Conservation (phyloP, 2,888 invertebrate species). For the Eristalis tenax region DNA sequence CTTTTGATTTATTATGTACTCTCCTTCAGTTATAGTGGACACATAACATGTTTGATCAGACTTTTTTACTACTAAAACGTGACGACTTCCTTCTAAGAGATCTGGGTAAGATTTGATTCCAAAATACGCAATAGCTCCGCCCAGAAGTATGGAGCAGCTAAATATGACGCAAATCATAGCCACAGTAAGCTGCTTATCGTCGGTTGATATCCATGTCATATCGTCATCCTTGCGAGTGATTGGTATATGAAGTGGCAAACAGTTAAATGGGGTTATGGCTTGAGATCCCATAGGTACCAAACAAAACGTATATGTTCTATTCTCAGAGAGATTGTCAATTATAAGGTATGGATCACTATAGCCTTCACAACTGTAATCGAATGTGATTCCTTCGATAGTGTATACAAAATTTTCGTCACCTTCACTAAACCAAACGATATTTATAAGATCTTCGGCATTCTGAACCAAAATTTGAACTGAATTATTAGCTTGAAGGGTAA, state of each 20-base stretch:
- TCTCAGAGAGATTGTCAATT: slow-evolving; percentile 73
- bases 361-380: slow-evolving; percentile 75
- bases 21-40: slow-evolving; percentile 75
- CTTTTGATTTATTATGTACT: slow-evolving; percentile 62
- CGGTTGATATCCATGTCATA: slow-evolving; percentile 73
- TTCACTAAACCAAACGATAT: slow-evolving; percentile 78
- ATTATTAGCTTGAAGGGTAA: slow-evolving; percentile 73
- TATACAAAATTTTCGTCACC: slow-evolving; percentile 42
- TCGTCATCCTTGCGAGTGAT: not conserved
- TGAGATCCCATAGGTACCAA: slow-evolving; percentile 71
- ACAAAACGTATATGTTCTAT: slow-evolving; percentile 78
- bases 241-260: slow-evolving; percentile 77
- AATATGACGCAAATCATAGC: slow-evolving; percentile 77
- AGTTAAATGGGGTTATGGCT: slow-evolving; percentile 77
- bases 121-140: slow-evolving; percentile 76
- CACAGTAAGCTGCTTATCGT: slow-evolving; percentile 76
- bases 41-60: slow-evolving; percentile 74
- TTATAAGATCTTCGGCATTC: slow-evolving; percentile 65
- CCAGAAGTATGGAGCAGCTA: slow-evolving; percentile 74
- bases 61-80: slow-evolving; percentile 76
- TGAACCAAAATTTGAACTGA: slow-evolving; percentile 74
- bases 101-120: slow-evolving; percentile 77
- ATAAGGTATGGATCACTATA: slow-evolving; percentile 74
- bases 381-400: slow-evolving; percentile 34
- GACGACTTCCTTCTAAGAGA: slow-evolving; percentile 77